phyloP scores from a whole-genome alignment of 2,113 vertebrate genomes.

The Ranitomeya imitator region DNA sequence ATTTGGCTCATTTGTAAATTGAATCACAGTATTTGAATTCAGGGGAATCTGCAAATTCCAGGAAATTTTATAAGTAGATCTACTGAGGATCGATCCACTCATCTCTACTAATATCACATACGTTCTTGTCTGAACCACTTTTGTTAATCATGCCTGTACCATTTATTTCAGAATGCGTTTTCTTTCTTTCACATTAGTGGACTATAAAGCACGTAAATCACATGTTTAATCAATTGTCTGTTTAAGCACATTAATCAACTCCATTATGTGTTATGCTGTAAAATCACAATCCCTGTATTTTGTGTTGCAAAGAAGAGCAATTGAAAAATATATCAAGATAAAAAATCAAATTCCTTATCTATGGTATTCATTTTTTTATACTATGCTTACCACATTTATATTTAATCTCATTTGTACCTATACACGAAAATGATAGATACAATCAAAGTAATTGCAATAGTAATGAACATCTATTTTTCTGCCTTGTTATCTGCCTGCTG shows the following conservation, averaged over 20 bases:
- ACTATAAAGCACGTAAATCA: background rate
- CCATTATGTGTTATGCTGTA: background rate
- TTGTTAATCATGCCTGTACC: background rate
- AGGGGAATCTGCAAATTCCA: no score
- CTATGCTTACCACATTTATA: constrained; percentile 8
- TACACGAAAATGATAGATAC: constrained; percentile 48
- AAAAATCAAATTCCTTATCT: background rate
- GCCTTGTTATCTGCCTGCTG: constrained; percentile 55
- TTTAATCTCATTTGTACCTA: constrained; percentile 46
- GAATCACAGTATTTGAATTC: no score
- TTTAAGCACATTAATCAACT: background rate
- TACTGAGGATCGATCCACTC: no score
- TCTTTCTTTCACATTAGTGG: background rate
- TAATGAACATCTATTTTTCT: constrained; percentile 54
- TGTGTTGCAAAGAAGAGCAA: background rate
- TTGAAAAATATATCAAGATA: constrained; percentile 13
- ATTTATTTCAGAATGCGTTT: background rate
- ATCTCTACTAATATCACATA: background rate
- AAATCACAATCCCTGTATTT: background rate
- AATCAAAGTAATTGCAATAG: constrained; percentile 55
- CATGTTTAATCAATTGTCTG: constrained; percentile 9
- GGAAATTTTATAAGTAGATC: no score
- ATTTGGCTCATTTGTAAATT: no score
- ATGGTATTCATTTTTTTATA: background rate
- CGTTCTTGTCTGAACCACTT: background rate